These are phyloP conservation scores for Conomelus anceps DNA, from an alignment of 2,888 invertebrate species.

Conservation along the genomic window DNA sequence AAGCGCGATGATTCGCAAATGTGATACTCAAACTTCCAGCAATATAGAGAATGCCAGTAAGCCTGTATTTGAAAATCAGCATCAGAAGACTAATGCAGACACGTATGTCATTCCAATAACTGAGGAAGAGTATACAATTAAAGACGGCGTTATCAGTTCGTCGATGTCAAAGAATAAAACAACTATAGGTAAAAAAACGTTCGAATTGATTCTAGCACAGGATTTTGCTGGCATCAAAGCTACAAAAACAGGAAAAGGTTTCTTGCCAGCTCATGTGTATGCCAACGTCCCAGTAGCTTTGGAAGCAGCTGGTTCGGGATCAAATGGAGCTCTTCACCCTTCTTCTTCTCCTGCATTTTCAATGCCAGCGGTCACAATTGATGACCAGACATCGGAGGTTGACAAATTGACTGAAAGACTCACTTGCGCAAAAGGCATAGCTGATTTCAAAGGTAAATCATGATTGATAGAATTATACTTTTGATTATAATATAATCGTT, in stretches of 20 bases:
- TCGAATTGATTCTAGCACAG: constrained; percentile 49
- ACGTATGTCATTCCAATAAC: constrained; percentile 34
- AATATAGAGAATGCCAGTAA: neutral
- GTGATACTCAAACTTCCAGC: constrained; percentile 31
- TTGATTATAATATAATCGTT: neutral
- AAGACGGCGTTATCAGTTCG: constrained; percentile 32
- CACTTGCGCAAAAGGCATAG: constrained; percentile 36
- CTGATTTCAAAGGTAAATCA: constrained; percentile 36
- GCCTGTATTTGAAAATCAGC: neutral
- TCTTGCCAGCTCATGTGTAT: constrained; percentile 32
- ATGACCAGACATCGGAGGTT: constrained; percentile 30
- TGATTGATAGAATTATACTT: neutral
- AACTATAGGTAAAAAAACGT: constrained; percentile 40
- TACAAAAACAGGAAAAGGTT: constrained; percentile 27
- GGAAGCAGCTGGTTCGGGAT: neutral
- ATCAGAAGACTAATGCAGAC: constrained; percentile 24
- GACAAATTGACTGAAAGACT: constrained; percentile 35
- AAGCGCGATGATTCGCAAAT: constrained; percentile 46
- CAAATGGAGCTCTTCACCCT: neutral
- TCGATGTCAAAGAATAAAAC: constrained; percentile 30
- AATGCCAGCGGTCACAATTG: neutral
- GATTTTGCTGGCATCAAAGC: constrained; percentile 48
- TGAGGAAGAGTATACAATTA: constrained; percentile 37
- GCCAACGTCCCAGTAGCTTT: constrained; percentile 32
- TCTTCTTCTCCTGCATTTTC: neutral